phyloP scores from a whole-genome alignment of 2,888 invertebrate species.

The Ischnura elegans region DNA sequence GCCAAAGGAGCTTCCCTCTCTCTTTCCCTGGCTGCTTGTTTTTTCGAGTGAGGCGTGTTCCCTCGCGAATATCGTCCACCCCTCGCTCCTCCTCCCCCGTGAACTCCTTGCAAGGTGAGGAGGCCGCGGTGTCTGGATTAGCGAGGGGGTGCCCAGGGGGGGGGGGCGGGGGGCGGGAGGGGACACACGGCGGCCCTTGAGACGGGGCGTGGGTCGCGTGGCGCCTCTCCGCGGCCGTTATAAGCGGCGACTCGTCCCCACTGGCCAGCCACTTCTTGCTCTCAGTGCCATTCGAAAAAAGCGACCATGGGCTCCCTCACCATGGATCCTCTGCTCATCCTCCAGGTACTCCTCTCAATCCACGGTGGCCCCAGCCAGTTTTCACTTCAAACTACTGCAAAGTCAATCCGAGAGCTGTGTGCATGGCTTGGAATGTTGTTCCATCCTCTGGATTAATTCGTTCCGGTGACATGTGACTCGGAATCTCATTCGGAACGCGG shows the following conservation, averaged over 20 bases:
- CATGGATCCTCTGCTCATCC: constrained; percentile 29
- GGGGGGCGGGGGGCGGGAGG: not conserved
- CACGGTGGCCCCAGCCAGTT: no score
- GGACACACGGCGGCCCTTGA: not conserved
- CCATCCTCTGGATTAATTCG: not conserved
- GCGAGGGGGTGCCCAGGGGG: not conserved
- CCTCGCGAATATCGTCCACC: no score
- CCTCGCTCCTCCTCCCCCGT: not conserved
- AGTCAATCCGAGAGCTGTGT: no score
- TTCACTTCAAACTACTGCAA: no score
- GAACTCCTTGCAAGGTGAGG: not conserved
- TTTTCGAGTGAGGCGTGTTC: no score
- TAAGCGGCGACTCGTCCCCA: constrained; percentile 27
- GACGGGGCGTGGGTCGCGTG: not conserved
- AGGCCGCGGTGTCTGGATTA: not conserved
- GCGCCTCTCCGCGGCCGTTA: constrained; percentile 42
- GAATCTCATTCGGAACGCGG: not conserved
- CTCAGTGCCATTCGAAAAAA: not conserved
- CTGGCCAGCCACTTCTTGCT: constrained; percentile 25
- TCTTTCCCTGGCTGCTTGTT: no score
- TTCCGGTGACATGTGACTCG: not conserved
- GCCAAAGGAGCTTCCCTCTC: no score
- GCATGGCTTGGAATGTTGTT: not conserved
- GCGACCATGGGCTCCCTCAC: constrained; percentile 47
- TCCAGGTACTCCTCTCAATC: no score